These are phyloP conservation scores for Strix uralensis DNA, from an alignment of 2,113 vertebrate species.

Conservation along the genomic window DNA sequence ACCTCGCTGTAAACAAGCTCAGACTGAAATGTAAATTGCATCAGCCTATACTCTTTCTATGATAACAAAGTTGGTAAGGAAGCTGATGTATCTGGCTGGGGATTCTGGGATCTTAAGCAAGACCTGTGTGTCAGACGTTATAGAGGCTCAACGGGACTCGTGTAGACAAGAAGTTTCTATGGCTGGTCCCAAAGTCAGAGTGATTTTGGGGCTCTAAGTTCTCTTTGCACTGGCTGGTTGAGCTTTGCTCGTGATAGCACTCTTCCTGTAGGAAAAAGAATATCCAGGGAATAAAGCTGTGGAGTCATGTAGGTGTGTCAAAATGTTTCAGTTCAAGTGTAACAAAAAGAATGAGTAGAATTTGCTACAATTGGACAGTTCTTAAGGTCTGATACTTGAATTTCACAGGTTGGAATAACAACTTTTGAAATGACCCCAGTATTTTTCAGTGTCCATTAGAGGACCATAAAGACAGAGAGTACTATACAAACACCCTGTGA, in stretches of 20 bases:
- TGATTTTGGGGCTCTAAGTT: background rate
- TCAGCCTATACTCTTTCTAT: background rate
- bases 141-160: background rate
- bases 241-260: background rate
- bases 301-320: background rate
- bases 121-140: background rate
- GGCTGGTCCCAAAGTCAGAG: background rate
- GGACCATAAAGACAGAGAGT: background rate
- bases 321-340: background rate
- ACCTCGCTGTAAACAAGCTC: background rate
- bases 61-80: background rate
- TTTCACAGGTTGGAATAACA: background rate
- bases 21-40: background rate
- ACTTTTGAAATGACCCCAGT: background rate
- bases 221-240: background rate
- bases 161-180: background rate
- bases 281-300: background rate
- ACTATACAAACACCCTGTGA: background rate
- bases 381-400: background rate
- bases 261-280: background rate
- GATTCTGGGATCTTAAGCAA: background rate
- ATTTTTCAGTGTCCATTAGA: background rate
- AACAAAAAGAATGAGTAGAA: background rate
- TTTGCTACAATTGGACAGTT: background rate
- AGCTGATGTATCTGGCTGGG: background rate